Evolutionary conservation across 2,888 invertebrate species (phyloP), one percentile per base, ranked within the genome.

Genomic region (Chrysolina oricalcia): DNA sequence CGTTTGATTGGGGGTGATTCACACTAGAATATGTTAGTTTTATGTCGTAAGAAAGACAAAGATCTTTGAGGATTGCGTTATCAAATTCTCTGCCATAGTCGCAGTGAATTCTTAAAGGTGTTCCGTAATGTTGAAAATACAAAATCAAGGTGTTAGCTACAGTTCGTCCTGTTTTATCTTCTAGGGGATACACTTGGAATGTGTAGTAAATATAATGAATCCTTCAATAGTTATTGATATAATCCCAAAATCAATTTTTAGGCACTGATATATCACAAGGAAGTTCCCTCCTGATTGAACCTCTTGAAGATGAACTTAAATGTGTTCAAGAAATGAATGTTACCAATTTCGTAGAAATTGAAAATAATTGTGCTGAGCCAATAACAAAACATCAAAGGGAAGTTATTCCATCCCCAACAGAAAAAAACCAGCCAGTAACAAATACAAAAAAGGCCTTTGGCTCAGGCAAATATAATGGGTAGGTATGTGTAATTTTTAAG

Each of bases 391-490:
- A 68, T 19, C 48, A 63, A 63, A 63, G 35, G 17, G 40, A 63
- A 63, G 8, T 17, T n/a, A n/a, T n/a, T n/a, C n/a, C n/a, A n/a
- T n/a, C n/a, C 19, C 23, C 62, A 62, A 23, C 27, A n/a, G 27
- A 48, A 17, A 43, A 68, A 11, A 50, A 50, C 8, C 35, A 35
- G 13, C 11, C 50, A 27, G 40, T 17, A 50, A 40, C 11, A 50
- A 50, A n/a, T 21, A 23, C 27, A 68, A 68, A 70, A n/a, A 41
- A 62, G 59, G 27, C 19, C 19, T 62, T 43, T 23, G n/a, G 43
- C 46, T 10, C 46, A 70, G 13, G 9, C 59, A 17, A 70, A 62
- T 19, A 68, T 68, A n/a, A 35, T 35, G 23, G 17, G 67, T 68
- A 66, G 27, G 27, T 27, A 8, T 43, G 43, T 43, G 1, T 40